Conservation (phyloP, 2,888 invertebrate genomes). For the Listrodromus nycthemerus region DNA sequence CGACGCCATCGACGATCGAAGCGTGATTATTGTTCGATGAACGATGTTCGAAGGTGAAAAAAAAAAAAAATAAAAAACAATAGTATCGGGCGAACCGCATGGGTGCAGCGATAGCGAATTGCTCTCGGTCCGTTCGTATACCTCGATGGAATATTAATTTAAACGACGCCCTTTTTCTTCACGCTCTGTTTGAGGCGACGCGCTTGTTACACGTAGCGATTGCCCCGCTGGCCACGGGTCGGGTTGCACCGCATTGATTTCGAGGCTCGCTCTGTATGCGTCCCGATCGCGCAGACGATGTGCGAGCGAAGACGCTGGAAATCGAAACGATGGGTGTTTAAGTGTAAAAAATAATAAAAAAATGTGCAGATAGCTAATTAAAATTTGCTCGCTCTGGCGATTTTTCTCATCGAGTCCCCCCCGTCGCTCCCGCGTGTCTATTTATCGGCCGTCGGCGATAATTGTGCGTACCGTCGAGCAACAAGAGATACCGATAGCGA, state of each 20-base stretch:
- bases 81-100: background rate
- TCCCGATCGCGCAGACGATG: background rate
- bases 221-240: slow-evolving; percentile 39
- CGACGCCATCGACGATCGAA: background rate
- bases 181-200: slow-evolving; percentile 67
- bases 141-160: slow-evolving; percentile 60
- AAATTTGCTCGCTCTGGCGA: background rate
- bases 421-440: background rate
- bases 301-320: background rate
- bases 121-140: slow-evolving; percentile 27
- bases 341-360: too few relatives aligned
- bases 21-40: background rate
- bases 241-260: slow-evolving; percentile 47
- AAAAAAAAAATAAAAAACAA: background rate
- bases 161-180: slow-evolving; percentile 67
- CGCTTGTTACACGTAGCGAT: slow-evolving; percentile 64
- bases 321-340: background rate
- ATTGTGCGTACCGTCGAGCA: background rate
- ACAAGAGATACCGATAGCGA: slow-evolving; percentile 35
- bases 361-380: background rate
- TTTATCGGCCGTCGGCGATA: background rate
- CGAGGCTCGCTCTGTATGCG: slow-evolving; percentile 21
- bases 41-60: background rate
- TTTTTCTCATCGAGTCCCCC: background rate
- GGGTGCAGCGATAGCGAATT: slow-evolving; percentile 62